A percentile compares a stretch with the other conserved stretches of the same genome.
Conservation (phyloP, 2,113 vertebrate species). For the Vulpes ferrilata region DNA sequence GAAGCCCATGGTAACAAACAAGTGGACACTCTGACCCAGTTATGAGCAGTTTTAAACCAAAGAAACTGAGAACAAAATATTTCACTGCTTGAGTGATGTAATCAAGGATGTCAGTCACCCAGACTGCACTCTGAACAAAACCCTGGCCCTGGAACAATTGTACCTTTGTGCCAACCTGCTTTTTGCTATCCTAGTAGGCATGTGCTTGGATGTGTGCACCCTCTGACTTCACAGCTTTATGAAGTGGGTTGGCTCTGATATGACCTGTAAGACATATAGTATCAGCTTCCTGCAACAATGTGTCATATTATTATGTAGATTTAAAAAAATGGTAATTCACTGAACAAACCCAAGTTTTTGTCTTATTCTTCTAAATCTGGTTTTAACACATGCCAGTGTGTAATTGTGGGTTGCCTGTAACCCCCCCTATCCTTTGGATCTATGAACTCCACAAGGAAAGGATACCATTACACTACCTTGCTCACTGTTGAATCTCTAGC, state of each 20-base stretch:
- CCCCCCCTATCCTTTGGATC: neutral
- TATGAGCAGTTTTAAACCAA: neutral
- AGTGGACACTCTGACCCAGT: no score
- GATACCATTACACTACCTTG: neutral
- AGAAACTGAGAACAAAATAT: neutral
- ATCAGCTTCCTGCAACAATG: neutral
- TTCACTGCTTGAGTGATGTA: neutral
- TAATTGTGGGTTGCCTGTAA: no score
- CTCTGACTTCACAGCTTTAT: neutral
- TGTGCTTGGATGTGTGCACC: accelerated
- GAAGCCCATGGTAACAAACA: neutral
- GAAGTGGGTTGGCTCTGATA: neutral
- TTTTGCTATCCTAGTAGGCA: neutral
- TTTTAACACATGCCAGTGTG: neutral
- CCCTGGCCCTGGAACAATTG: neutral
- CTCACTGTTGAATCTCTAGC: neutral
- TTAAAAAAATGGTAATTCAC: neutral
- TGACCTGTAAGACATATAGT: neutral
- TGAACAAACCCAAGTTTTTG: neutral
- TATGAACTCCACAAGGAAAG: neutral
- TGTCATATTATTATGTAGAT: neutral
- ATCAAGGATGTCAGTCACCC: neutral
- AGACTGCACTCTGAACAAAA: neutral
- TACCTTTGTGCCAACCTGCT: accelerated
- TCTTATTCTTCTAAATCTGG: neutral